Evolutionary conservation across 2,797 vertebrate genomes (phyloP).

Genomic region (Sternarchorhynchus goeldii): DNA sequence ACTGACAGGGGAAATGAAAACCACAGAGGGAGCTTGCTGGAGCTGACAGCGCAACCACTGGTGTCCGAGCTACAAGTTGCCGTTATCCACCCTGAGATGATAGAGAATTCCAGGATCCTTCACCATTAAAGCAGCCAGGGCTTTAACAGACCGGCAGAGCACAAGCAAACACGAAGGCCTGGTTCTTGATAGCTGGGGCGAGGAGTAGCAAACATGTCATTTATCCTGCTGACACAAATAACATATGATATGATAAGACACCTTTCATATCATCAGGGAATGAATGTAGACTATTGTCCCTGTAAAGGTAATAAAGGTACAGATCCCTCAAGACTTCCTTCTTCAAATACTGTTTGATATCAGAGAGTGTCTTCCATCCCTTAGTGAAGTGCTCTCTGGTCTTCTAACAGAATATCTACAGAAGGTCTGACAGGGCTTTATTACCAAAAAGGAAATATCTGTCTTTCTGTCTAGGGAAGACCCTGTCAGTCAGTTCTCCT

Average conservation of each 20-base stretch:
- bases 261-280: slow-evolving; percentile 21
- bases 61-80: too few species aligned
- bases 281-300: slow-evolving; percentile 19
- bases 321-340: slow-evolving; percentile 30
- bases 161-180: background rate
- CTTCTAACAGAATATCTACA: slow-evolving; percentile 24
- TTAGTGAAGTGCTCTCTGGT: slow-evolving; percentile 16
- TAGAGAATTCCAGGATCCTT: background rate
- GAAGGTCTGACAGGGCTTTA: slow-evolving; percentile 21
- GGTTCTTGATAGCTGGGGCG: background rate
- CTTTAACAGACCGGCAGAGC: background rate
- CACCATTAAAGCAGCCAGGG: background rate
- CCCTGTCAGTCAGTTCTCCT: background rate
- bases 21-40: too few species aligned
- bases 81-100: background rate
- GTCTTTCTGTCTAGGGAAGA: background rate
- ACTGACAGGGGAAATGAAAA: background rate
- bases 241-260: slow-evolving; percentile 9
- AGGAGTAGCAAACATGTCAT: background rate
- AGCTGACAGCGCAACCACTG: too few species aligned
- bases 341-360: slow-evolving; percentile 41
- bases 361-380: slow-evolving; percentile 9
- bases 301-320: slow-evolving; percentile 47
- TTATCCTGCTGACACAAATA: background rate
- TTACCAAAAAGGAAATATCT: slow-evolving; percentile 26